A percentile compares a stretch with the other conserved stretches of the same genome.
These are phyloP conservation scores for Opisthograptis luteolata DNA, from an alignment of 2,888 invertebrate species.

Conservation along the genomic window DNA sequence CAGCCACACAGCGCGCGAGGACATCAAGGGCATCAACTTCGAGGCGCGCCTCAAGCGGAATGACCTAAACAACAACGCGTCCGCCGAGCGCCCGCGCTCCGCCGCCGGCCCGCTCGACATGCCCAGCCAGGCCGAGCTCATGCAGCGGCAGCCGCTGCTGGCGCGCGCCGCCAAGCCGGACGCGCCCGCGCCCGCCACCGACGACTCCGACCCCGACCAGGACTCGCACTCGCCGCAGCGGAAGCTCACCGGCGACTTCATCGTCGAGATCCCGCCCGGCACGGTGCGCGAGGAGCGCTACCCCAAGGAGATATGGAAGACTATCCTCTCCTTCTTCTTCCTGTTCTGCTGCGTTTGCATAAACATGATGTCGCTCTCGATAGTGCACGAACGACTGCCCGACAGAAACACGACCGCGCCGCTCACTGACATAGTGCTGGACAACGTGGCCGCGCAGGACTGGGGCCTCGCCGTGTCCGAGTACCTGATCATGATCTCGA, in stretches of 20 bases:
- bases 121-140: constrained; percentile 79
- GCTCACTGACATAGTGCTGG: constrained; percentile 92
- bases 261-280: constrained; percentile 83
- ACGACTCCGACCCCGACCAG: constrained; percentile 78
- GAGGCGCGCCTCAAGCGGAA: constrained; percentile 73
- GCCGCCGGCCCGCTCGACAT: constrained; percentile 50
- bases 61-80: constrained; percentile 82
- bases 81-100: constrained; percentile 48
- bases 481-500: constrained; percentile 92
- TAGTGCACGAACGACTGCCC: constrained; percentile 95
- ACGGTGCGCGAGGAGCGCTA: constrained; percentile 90
- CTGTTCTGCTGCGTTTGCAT: constrained; percentile 76
- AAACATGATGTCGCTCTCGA: constrained; percentile 88
- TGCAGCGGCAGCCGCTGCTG: constrained; percentile 82
- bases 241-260: constrained; percentile 68
- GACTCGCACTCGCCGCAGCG: constrained; percentile 71
- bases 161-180: constrained; percentile 71
- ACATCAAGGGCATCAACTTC: constrained; percentile 78
- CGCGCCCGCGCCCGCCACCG: constrained; percentile 69
- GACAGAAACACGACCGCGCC: constrained; percentile 89
- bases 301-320: constrained; percentile 94
- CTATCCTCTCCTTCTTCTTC: constrained; percentile 80
- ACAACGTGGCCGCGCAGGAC: constrained; percentile 88
- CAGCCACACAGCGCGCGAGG: constrained; percentile 66
- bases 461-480: constrained; percentile 94